Evolutionary conservation across 2,113 vertebrate genomes (phyloP).

Genomic region (Acanthisitta chloris): DNA sequence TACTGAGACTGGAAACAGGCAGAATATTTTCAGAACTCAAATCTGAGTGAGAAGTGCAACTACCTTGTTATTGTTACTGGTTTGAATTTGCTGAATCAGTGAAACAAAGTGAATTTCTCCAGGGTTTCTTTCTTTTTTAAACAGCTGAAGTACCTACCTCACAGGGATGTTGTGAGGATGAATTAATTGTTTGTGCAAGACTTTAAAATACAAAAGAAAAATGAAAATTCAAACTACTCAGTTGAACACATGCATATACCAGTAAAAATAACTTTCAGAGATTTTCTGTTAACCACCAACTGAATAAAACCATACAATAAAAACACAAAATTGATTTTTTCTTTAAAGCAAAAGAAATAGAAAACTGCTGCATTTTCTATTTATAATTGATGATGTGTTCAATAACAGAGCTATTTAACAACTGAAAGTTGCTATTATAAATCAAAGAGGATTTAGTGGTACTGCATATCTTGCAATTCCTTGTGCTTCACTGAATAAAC

Average conservation of each 20-base stretch:
- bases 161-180: conserved; percentile 64
- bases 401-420: background rate
- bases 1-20: background rate
- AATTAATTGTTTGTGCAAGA: background rate
- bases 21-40: background rate
- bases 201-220: background rate
- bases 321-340: background rate
- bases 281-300: background rate
- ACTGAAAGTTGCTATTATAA: background rate
- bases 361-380: background rate
- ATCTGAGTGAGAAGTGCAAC: background rate
- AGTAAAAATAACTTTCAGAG: background rate
- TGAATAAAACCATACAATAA: conserved; percentile 3
- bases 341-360: background rate
- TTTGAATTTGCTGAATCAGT: background rate
- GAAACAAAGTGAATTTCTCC: background rate
- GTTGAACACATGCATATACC: background rate
- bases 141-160: conserved; percentile 17
- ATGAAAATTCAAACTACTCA: background rate
- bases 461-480: background rate
- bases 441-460: background rate
- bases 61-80: background rate
- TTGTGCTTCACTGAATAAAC: conserved; percentile 19
- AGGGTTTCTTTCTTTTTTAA: background rate
- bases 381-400: background rate